These are phyloP conservation scores for Cantharis lateralis DNA, from an alignment of 2,888 invertebrate genomes.

Conservation along the genomic window DNA sequence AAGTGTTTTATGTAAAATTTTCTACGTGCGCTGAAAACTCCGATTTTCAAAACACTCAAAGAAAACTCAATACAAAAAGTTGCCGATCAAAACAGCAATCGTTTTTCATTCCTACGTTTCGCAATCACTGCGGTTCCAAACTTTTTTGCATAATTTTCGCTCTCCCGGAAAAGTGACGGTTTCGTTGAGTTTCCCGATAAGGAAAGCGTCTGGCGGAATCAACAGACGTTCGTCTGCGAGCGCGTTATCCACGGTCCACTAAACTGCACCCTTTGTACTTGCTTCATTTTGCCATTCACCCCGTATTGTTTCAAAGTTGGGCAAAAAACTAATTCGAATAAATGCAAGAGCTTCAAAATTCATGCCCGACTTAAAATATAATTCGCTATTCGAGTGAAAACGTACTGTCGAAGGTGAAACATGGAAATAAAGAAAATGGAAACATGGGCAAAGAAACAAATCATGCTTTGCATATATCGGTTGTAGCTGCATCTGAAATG, in stretches of 20 bases:
- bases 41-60: conserved; percentile 12
- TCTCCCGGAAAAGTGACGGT: neutral
- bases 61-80: neutral
- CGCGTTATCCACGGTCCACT: neutral
- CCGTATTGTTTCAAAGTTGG: neutral
- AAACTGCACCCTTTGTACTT: neutral
- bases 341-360: neutral
- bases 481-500: conserved; percentile 17
- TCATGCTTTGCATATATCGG: neutral
- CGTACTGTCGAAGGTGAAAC: neutral
- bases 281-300: neutral
- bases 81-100: neutral
- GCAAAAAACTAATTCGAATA: neutral
- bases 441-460: neutral
- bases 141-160: neutral
- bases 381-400: neutral
- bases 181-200: neutral
- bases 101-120: neutral
- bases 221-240: neutral
- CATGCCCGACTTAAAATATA: neutral
- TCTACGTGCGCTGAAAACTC: conserved; percentile 18
- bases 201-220: neutral
- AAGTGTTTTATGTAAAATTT: conserved; percentile 24
- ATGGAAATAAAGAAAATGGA: neutral
- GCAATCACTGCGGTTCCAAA: neutral